A percentile compares a stretch with the other conserved stretches of the same genome.
Conservation (phyloP, 2,888 invertebrate genomes). For the Hedychridium roseum region DNA sequence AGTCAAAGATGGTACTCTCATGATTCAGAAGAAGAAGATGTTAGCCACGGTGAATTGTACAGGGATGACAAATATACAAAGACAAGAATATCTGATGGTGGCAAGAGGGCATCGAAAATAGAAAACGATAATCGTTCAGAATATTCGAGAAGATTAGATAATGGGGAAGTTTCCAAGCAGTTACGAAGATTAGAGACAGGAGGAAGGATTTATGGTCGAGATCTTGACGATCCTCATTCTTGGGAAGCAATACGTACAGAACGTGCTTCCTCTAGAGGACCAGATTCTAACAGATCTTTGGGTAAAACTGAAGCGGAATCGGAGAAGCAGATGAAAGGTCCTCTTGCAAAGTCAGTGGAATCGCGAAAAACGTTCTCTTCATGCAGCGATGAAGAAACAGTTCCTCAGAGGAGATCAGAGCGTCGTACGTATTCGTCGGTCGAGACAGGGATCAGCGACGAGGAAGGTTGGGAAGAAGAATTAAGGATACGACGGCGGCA, state of each 20-base stretch:
- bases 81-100: slow-evolving; percentile 8
- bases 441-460: slow-evolving; percentile 51
- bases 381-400: slow-evolving; percentile 50
- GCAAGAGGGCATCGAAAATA: not conserved
- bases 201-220: slow-evolving; percentile 29
- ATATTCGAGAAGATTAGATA: not conserved
- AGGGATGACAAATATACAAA: slow-evolving; percentile 24
- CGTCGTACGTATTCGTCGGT: slow-evolving; percentile 15
- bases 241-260: slow-evolving; percentile 43
- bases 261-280: slow-evolving; percentile 36
- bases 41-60: slow-evolving; percentile 5
- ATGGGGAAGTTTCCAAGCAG: slow-evolving; percentile 1
- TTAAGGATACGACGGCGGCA: slow-evolving; percentile 46
- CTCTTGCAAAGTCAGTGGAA: slow-evolving; percentile 35
- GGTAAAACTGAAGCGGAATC: slow-evolving; percentile 36
- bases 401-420: slow-evolving; percentile 11
- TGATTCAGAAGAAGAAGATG: slow-evolving; percentile 30
- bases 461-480: slow-evolving; percentile 57
- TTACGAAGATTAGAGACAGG: slow-evolving; percentile 30
- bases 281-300: slow-evolving; percentile 30
- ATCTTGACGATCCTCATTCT: slow-evolving; percentile 39
- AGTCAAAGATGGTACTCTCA: slow-evolving; percentile 29
- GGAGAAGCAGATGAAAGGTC: slow-evolving; percentile 34
- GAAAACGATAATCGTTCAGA: not conserved
- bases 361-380: slow-evolving; percentile 43